Base-by-base conservation (phyloP, 2,797 vertebrate genomes). In the Falco peregrinus region DNA sequence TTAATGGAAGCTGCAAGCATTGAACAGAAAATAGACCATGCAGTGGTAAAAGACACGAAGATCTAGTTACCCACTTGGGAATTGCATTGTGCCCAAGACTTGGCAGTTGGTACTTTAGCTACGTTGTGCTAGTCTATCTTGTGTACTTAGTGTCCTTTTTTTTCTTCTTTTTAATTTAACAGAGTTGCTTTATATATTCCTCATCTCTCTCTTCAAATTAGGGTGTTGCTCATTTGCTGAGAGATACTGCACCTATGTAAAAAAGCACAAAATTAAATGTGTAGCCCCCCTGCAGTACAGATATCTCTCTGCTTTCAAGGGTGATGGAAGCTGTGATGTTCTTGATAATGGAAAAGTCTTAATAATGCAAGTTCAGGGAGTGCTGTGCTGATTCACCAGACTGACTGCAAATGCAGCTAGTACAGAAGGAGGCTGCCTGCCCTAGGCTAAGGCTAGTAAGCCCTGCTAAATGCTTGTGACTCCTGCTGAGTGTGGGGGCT, bases 1-100 rank as follows among this genome's bases (percentile, higher is more conserved):
- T 79, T 95, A 97, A 96, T 96, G 88, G 94, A 83, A 95, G 78
- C 73, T 93, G 88, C 90, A 85, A 78, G 93, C 90, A 63, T 3
- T 87, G 86, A 95, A 90, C 76, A 80, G 90, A 95, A 94, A 95
- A 96, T 87, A 96, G 80, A 94, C 57, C 57, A 60, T 54, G 79
- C 76, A 60, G 64, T 83, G 76, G 87, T 92, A 87, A 91, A 94
- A 96, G 80, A 88, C 59, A 70, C 1, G 10, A 75, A 89, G 59
- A 70, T 92, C 54, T 77, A 82, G 87, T 92, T 93, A 87, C 81
- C 29, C 92, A 5, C 39, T 81, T 75, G 93, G 89, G 89, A 94
- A 78, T 16, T 83, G 48, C 79, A 13, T 45, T 73, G 64, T 87
- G 77, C 76, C 63, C 67, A 43, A 51, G 65, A 89, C 50, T 69